Evolutionary conservation across 2,888 invertebrate species (phyloP).

Genomic region (Aproaerema taeniolella): DNA sequence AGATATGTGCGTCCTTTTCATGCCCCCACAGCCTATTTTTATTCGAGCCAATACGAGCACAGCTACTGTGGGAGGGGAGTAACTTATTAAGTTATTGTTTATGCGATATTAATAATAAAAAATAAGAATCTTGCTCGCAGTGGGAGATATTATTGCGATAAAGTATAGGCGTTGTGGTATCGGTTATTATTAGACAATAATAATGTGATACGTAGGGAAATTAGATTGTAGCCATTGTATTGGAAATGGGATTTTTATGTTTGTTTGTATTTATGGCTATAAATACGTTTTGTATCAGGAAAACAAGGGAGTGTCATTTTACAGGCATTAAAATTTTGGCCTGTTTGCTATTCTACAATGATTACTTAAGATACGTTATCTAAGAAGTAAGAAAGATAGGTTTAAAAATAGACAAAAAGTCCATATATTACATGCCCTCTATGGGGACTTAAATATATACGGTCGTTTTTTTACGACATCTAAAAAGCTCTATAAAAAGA

Average conservation of each 20-base stretch:
- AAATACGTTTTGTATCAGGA: constrained; percentile 20
- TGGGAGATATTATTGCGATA: constrained; percentile 52
- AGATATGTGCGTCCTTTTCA: constrained; percentile 49
- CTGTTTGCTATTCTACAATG: no score
- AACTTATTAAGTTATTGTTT: constrained; percentile 75
- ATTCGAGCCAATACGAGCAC: constrained; percentile 62
- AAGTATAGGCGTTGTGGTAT: constrained; percentile 42
- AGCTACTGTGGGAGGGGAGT: constrained; percentile 64
- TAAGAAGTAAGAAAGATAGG: no score
- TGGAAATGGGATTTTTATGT: constrained; percentile 54
- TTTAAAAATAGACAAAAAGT: no score
- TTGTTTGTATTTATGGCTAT: constrained; percentile 34
- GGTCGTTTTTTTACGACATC: constrained; percentile 6
- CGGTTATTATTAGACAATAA: constrained; percentile 54
- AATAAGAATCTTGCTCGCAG: constrained; percentile 48
- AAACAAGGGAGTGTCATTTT: neutral
- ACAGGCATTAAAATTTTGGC: no score
- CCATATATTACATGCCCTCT: no score
- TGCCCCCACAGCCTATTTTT: constrained; percentile 72
- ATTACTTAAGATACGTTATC: no score
- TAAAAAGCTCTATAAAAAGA: constrained; percentile 43
- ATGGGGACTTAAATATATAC: no score
- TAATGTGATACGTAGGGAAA: constrained; percentile 49
- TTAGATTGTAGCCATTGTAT: constrained; percentile 55
- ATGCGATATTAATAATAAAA: constrained; percentile 73